Evolutionary conservation across 2,113 vertebrate genomes (phyloP).

Genomic region (Turnix velox): DNA sequence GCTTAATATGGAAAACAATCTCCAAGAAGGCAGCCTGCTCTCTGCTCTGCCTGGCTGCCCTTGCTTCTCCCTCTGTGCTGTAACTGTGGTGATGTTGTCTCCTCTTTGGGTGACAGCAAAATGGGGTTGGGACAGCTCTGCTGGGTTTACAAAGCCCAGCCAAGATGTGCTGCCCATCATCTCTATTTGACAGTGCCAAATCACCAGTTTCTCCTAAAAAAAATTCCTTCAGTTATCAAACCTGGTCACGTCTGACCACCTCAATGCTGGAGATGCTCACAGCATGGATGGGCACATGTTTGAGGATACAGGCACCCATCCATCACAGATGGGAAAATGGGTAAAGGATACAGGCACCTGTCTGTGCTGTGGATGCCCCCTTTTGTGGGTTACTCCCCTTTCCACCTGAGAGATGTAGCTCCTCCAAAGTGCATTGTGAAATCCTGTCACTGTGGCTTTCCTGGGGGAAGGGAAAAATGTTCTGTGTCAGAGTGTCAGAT

Average conservation of each 20-base stretch:
- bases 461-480: neutral
- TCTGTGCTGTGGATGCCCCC: neutral
- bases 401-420: neutral
- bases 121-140: neutral
- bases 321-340: rapidly evolving
- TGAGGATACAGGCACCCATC: neutral
- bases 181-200: neutral
- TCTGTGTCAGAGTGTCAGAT: neutral
- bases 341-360: neutral
- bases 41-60: neutral
- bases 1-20: neutral
- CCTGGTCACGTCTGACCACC: neutral
- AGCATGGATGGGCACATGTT: rapidly evolving
- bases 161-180: rapidly evolving
- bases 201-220: neutral
- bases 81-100: rapidly evolving
- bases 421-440: neutral
- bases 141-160: neutral
- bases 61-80: neutral
- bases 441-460: rapidly evolving
- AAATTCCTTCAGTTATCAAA: rapidly evolving
- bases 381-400: neutral
- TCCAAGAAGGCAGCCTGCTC: neutral
- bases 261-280: neutral
- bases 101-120: neutral